Evolutionary conservation across 1,140 invertebrate genomes (phyloP).

Genomic region (Steinernema khuongi): DNA sequence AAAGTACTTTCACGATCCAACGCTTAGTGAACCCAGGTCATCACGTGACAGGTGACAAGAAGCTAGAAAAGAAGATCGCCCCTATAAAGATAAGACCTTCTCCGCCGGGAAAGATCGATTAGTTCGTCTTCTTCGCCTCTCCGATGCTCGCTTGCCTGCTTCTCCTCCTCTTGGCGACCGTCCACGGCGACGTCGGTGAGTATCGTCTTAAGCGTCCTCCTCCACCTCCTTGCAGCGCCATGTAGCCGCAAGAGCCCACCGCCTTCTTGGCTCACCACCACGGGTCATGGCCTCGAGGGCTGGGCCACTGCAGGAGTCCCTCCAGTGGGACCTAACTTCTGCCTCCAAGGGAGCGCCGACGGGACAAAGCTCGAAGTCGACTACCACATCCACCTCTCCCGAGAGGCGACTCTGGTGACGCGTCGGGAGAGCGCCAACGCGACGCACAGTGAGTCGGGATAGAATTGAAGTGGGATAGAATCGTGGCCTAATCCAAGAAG

Average conservation of each 20-base stretch:
- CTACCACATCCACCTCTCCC: constrained; percentile 21
- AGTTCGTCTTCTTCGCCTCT: too few relatives aligned
- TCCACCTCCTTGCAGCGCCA: background rate
- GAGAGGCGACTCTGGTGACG: background rate
- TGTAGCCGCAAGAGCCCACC: constrained; percentile 2
- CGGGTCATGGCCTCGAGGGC: constrained; percentile 2
- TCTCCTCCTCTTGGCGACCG: background rate
- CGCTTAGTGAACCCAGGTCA: too few relatives aligned
- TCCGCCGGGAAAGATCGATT: too few relatives aligned
- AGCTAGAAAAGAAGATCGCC: too few relatives aligned
- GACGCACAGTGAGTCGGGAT: background rate
- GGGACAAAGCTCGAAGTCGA: background rate
- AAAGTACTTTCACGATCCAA: too few relatives aligned
- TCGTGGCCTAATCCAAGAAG: too few relatives aligned
- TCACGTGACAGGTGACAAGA: too few relatives aligned
- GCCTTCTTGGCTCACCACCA: constrained; percentile 18
- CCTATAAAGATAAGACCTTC: too few relatives aligned
- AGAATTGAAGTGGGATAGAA: too few relatives aligned
- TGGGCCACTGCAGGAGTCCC: constrained; percentile 21
- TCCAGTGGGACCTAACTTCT: constrained; percentile 20
- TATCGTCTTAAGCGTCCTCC: background rate
- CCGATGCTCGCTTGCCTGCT: too few relatives aligned
- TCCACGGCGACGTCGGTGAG: background rate
- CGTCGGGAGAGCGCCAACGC: background rate
- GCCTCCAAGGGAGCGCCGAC: constrained; percentile 16